Evolutionary conservation across 2,113 vertebrate genomes (phyloP).

Genomic region (Dendropsophus ebraccatus): DNA sequence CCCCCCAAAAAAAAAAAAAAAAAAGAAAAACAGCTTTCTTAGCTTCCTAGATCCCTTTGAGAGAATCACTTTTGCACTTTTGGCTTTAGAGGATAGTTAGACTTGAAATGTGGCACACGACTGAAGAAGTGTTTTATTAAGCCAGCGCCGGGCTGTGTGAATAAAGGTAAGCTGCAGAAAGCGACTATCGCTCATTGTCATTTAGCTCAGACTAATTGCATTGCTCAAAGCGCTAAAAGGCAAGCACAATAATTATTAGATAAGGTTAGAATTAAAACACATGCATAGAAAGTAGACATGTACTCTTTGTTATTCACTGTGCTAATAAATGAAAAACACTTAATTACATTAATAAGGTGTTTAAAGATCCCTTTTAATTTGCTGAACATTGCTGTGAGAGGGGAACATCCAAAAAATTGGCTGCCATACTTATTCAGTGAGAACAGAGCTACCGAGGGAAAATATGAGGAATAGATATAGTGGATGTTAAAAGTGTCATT

Average conservation of each 20-base stretch:
- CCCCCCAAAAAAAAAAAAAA: no score
- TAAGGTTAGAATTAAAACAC: slow-evolving; percentile 52
- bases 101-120: not conserved
- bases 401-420: not conserved
- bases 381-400: not conserved
- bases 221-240: slow-evolving; percentile 43
- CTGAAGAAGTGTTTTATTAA: not conserved
- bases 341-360: slow-evolving; percentile 59
- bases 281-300: slow-evolving; percentile 32
- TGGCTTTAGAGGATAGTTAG: not conserved
- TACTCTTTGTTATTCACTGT: slow-evolving; percentile 18
- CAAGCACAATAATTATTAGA: slow-evolving; percentile 55
- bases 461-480: no score
- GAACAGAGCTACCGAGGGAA: no score
- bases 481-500: no score
- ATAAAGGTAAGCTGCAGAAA: slow-evolving; percentile 24
- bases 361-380: slow-evolving; percentile 53
- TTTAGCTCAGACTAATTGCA: slow-evolving; percentile 48
- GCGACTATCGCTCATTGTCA: not conserved
- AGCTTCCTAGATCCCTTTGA: no score
- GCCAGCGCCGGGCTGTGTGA: not conserved
- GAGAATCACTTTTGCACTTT: no score
- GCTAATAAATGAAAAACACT: slow-evolving; percentile 41
- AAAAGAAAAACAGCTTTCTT: no score
- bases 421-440: not conserved